Evolutionary conservation across 2,797 vertebrate species (phyloP), one percentile per base, ranked within the genome.

Genomic region (Threskiornis aethiopicus): DNA sequence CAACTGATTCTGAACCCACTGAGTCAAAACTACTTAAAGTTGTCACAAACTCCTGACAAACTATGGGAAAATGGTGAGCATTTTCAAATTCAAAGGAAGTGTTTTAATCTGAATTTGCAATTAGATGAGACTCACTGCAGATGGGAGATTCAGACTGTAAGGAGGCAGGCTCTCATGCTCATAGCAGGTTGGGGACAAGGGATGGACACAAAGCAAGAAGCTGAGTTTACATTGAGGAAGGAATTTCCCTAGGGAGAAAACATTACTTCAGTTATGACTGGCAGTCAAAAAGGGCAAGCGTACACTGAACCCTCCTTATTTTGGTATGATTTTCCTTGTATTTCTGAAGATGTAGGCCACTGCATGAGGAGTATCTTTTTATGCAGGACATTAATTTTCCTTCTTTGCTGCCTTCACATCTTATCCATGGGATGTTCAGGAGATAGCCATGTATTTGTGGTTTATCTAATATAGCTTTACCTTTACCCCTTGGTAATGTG

Each of bases 51-150:
- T 37, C 67, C 75, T 58, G 69, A 87, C 17, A 61, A 58, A 24
- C 4, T 82, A 62, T 39, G 17, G 84, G 69, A 42, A 89, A 97
- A 94, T 28, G 13, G 16, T 33, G 42, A 89, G 10, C 21, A 64
- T 94, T 96, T 96, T 96, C 52, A 83, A 78, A 92, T 96, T 81
- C 47, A 21, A 86, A 87, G 35, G n/a, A 73, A 89, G 21, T 76
- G 51, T 91, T 96, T 87, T 91, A 66, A 59, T 96, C 93, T 89
- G 66, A 46, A 96, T 97, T 97, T 97, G 47, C 51, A 93, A 91
- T 89, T 91, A 96, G 88, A 91, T 85, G 77, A 96, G 52, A 58
- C 52, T 82, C 33, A 62, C 69, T 81, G 66, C 76, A 91, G 58
- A 57, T 77, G 42, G 59, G 46, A 75, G 59, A 83, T 39, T 66